Evolutionary conservation across 2,113 vertebrate genomes (phyloP).

Genomic region (Thalassoma bifasciatum): DNA sequence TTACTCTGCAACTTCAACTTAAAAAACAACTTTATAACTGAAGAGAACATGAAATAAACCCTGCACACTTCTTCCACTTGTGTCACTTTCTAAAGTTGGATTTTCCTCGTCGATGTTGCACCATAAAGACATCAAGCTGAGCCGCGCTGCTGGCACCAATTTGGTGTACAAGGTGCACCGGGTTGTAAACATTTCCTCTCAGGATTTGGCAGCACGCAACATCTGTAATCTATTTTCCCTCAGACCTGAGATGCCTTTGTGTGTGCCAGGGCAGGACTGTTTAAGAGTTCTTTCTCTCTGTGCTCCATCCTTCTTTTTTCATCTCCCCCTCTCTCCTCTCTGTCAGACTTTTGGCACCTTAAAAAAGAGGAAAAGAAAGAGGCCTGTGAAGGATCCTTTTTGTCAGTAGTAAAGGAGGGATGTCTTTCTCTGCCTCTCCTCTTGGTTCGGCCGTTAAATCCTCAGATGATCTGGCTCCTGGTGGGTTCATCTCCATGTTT

Average conservation of each 20-base stretch:
- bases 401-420: constrained; percentile 28
- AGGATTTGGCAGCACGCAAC: constrained; percentile 51
- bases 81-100: background rate
- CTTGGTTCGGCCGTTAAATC: constrained; percentile 38
- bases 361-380: constrained; percentile 28
- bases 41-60: background rate
- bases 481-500: constrained; percentile 11
- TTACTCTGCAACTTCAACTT: too few species aligned
- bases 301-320: background rate
- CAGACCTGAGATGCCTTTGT: constrained; percentile 63
- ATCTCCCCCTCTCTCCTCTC: constrained; percentile 15
- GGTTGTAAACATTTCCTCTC: constrained; percentile 71
- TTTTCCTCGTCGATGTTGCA: constrained; percentile 1
- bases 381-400: constrained; percentile 34
- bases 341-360: constrained; percentile 40
- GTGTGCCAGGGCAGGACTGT: constrained; percentile 55
- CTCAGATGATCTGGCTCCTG: constrained; percentile 30
- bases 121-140: constrained; percentile 14
- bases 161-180: constrained; percentile 60
- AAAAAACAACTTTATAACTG: too few species aligned
- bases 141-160: constrained; percentile 45
- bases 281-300: constrained; percentile 26
- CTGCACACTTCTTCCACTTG: background rate
- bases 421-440: constrained; percentile 19
- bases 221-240: constrained; percentile 73